Base-by-base conservation (phyloP, 2,888 invertebrate genomes). In the Pedicia rivosa region DNA sequence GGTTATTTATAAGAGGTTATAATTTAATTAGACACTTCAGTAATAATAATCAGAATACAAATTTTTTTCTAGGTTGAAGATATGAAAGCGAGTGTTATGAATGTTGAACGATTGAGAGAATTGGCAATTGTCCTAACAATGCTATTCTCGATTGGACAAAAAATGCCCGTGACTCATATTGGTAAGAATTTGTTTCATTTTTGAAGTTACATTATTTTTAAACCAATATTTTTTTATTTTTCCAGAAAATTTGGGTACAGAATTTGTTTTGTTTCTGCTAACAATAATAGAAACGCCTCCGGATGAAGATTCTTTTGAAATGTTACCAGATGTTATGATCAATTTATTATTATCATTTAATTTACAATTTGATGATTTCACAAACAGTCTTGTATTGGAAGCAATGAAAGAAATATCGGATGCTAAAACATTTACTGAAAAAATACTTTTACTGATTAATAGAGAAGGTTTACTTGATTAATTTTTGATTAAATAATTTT, bases 341-440 rank as follows among this genome's bases (percentile, higher is more conserved):
- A 81, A 82, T 40, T 63, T 92, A 29, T 66, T 92, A 29, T 66
- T 94, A 24, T 80, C 91, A 0, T 90, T 83, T 56, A 94, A 94
- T 63, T 67, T 92, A 27, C 92, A 94, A 61, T 91, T 90, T 54
- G 63, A 67, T 20, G 66, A 65, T 39, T 62, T 65, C 8, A 59
- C 64, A 6, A 79, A 81, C 37, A 86, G 82, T 54, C 64, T 81
- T 4, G 67, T 83, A 9, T 59, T 86, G 12, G 72, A 73, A 45
- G 75, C 79, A 1, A 61, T 86, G 47, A 74, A 76, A 47, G 69
- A 70, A 36, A 60, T 73, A 42, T 67, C 74, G 28, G 71, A 74
- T 33, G 86, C 88, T 1, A 91, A 91, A 62, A 76, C 73, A 1
- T 86, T 94, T 51, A 90, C 90, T 4, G 91, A 92, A 57, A 92